These are phyloP conservation scores for Neoarius graeffei DNA, from an alignment of 2,113 vertebrate genomes.

Conservation along the genomic window DNA sequence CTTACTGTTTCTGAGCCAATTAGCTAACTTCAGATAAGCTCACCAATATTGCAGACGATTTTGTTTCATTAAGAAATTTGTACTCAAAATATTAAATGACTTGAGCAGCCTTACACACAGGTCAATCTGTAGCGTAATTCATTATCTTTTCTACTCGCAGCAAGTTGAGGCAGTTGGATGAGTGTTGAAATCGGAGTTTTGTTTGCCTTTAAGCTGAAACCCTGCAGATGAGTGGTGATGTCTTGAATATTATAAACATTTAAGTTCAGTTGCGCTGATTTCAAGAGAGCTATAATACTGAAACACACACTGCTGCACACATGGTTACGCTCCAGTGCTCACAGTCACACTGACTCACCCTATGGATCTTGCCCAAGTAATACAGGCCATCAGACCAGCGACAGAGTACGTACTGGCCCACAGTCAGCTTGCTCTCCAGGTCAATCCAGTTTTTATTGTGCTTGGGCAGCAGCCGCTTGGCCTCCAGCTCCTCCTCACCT, in stretches of 20 bases:
- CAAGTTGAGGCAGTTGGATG: neutral
- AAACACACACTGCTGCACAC: neutral
- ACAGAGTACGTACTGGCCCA: constrained; percentile 93
- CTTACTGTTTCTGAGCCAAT: neutral
- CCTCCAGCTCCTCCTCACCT: constrained; percentile 59
- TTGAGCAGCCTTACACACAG: neutral
- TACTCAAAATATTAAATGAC: neutral
- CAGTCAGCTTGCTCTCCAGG: constrained; percentile 77
- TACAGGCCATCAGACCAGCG: constrained; percentile 94
- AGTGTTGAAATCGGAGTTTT: neutral
- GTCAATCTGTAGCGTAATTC: neutral
- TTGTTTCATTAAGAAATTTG: neutral
- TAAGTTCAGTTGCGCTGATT: neutral
- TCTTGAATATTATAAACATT: neutral
- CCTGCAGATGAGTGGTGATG: neutral
- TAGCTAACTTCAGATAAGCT: neutral
- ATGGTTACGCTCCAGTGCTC: neutral
- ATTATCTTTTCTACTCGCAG: neutral
- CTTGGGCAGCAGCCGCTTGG: constrained; percentile 56
- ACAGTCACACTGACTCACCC: constrained; percentile 71
- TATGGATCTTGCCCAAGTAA: constrained; percentile 94
- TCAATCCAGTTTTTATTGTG: constrained; percentile 68
- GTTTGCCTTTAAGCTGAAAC: neutral
- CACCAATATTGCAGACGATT: neutral
- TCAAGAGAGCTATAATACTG: neutral